Evolutionary conservation across 2,797 vertebrate genomes (phyloP).

Genomic region (Halcyon chelicuti): DNA sequence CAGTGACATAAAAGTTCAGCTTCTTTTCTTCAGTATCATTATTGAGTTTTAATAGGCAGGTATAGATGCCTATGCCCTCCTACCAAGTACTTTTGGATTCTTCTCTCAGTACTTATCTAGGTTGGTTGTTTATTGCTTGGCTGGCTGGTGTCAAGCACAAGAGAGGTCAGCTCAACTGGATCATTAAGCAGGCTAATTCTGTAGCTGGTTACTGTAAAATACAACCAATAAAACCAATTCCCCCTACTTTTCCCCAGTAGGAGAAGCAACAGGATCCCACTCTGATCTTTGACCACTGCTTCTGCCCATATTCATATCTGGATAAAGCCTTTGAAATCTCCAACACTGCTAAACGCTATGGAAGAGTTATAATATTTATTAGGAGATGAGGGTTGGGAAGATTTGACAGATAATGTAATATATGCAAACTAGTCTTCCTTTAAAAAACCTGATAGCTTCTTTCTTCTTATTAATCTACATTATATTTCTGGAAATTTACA

Average conservation of each 20-base stretch:
- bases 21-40: not conserved
- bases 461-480: not conserved
- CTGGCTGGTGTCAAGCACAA: too few relatives aligned
- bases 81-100: not conserved
- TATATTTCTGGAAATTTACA: not conserved
- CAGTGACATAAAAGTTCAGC: not conserved
- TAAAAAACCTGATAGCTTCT: not conserved
- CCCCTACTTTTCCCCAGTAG: not conserved
- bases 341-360: not conserved
- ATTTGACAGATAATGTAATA: not conserved
- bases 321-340: not conserved
- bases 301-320: not conserved
- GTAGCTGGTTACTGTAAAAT: not conserved
- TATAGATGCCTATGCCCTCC: not conserved
- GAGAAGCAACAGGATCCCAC: not conserved
- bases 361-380: not conserved
- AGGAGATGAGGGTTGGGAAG: not conserved
- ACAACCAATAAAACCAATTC: not conserved
- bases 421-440: not conserved
- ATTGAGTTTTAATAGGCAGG: not conserved
- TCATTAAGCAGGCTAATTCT: not conserved
- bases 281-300: not conserved
- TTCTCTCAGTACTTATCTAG: not conserved
- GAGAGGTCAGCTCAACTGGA: not conserved
- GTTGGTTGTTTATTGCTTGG: not conserved